Evolutionary conservation across 1,140 invertebrate species (phyloP).

Genomic region (Drosophila hydei): DNA sequence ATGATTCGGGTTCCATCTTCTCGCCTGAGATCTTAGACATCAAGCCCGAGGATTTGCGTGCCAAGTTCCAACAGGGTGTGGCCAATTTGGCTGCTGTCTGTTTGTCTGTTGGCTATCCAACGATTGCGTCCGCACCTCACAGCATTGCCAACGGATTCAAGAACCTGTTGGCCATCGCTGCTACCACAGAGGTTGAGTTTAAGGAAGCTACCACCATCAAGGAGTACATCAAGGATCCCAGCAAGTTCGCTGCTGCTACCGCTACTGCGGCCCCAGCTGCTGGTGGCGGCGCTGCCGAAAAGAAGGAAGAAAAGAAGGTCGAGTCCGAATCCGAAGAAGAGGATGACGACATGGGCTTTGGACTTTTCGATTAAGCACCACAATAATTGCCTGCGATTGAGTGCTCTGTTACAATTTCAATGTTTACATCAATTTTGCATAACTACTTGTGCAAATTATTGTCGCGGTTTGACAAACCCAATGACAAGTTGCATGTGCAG

Average conservation of each 20-base stretch:
- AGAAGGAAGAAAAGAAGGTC: slow-evolving; percentile 90
- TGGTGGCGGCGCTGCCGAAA: slow-evolving; percentile 86
- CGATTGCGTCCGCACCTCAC: slow-evolving; percentile 97
- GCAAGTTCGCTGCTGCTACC: slow-evolving; percentile 93
- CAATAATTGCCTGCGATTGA: neutral
- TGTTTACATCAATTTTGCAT: slow-evolving; percentile 43
- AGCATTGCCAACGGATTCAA: slow-evolving; percentile 99
- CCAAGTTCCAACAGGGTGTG: slow-evolving; percentile 96
- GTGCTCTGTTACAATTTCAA: slow-evolving; percentile 35
- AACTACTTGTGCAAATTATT: slow-evolving; percentile 68
- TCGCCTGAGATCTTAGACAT: slow-evolving; percentile 98
- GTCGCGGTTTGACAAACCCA: slow-evolving; percentile 82
- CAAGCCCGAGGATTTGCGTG: slow-evolving; percentile 96
- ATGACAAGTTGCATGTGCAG: slow-evolving; percentile 71
- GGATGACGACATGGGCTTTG: slow-evolving; percentile 99
- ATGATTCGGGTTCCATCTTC: slow-evolving; percentile 99
- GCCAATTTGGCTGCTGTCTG: slow-evolving; percentile 97
- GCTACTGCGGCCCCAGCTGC: slow-evolving; percentile 87
- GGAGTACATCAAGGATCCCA: slow-evolving; percentile 96
- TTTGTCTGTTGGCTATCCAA: slow-evolving; percentile 97
- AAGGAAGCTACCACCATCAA: slow-evolving; percentile 96
- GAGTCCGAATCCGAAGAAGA: slow-evolving; percentile 93
- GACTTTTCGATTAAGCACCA: slow-evolving; percentile 94
- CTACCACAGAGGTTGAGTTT: slow-evolving; percentile 97
- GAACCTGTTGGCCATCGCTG: slow-evolving; percentile 98